These are phyloP conservation scores for Tympanuchus pallidicinctus DNA, from an alignment of 2,113 vertebrate species.

Conservation along the genomic window DNA sequence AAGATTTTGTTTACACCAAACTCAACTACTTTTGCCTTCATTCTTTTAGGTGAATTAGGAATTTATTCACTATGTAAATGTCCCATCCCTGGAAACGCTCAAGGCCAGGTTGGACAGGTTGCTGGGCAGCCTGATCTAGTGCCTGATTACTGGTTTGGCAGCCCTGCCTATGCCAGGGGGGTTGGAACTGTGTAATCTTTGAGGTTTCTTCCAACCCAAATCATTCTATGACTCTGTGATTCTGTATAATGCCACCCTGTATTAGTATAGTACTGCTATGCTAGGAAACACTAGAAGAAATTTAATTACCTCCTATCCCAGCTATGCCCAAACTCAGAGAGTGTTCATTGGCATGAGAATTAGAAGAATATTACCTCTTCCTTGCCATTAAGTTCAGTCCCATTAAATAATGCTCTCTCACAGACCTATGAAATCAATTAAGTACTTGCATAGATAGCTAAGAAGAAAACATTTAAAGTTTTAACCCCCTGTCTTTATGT, in stretches of 20 bases:
- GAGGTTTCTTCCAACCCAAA: too few relatives aligned
- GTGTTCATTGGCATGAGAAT: not conserved
- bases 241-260: not conserved
- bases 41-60: not conserved
- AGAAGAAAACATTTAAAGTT: conserved; percentile 43
- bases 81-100: too few relatives aligned
- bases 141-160: too few relatives aligned
- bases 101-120: too few relatives aligned
- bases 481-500: conserved; percentile 44
- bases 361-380: not conserved
- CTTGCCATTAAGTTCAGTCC: conserved; percentile 7
- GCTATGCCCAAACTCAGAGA: not conserved
- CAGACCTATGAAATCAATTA: conserved; percentile 53
- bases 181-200: too few relatives aligned
- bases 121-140: too few relatives aligned
- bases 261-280: not conserved
- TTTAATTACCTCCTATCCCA: not conserved
- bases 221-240: too few relatives aligned
- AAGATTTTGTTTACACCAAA: not conserved
- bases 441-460: conserved; percentile 22
- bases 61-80: not conserved
- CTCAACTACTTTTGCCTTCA: not conserved
- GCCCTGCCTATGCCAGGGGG: too few relatives aligned
- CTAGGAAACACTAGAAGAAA: not conserved
- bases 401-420: not conserved